Base-by-base conservation (phyloP, 2,113 vertebrate genomes). In the Hiodon tergisus region DNA sequence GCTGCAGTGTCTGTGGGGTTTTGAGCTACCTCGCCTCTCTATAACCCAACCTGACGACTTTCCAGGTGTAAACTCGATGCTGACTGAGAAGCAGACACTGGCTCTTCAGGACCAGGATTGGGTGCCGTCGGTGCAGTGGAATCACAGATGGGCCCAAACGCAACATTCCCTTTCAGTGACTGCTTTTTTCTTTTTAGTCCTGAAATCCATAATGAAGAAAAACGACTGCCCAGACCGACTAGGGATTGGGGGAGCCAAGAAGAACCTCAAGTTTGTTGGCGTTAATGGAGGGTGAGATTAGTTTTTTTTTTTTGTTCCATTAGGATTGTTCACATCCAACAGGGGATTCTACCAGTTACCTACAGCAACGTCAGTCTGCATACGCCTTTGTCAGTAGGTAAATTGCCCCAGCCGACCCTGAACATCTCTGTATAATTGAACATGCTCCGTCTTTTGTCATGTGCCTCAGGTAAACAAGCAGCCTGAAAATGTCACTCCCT, bases 131-230 rank as follows among this genome's bases (percentile, higher is more conserved):
- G 31, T 31, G 31, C 31, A 31, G 31, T 31, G 6, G 48, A 52
- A 7, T 50, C 11, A 6, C 11, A 31, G 68, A 16, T 51, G 31
- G 50, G 4, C 3, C 50, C 11, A 11, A 4, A n/a, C n/a, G 51
- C 67, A 31, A 31, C 31, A 31, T 31, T 31, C 31, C 8, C 14
- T 8, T 6, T 14, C 52, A 10, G 66, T 11, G 3, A 53, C 9
- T 48, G 63, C 10, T 67, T 67, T 75, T 67, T 5, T 16, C 31
- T 67, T 84, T 77, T 86, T 92, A 90, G 95, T 92, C 89, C 95
- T 99, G 87, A 99, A 98, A 89, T 99, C 97, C 82, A 98, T 99
- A 86, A 99, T 99, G 97, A 99, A 99, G 94, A 99, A 98, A 92
- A 95, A 96, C 82, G 93, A 91, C 79, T 89, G 81, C 86, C 90